A percentile compares a stretch with the other conserved stretches of the same genome.
phyloP scores from a whole-genome alignment of 2,888 invertebrate genomes.

The Drosophila maculinotata region DNA sequence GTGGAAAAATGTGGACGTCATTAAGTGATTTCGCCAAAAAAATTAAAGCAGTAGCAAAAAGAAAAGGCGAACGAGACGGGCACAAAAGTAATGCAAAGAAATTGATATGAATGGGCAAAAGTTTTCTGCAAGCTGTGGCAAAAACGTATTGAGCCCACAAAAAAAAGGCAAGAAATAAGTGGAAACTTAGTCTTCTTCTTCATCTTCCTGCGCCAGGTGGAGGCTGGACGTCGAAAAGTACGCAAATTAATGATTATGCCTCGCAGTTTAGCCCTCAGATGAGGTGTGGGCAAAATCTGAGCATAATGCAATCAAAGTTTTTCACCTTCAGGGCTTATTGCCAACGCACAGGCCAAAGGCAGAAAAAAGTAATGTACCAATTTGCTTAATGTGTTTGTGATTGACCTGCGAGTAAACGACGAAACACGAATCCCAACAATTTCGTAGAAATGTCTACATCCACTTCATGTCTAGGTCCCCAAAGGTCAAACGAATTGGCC shows the following conservation, averaged over 20 bases:
- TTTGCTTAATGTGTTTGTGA: conserved; percentile 73
- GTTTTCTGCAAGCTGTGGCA: conserved; percentile 65
- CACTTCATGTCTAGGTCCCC: conserved; percentile 18
- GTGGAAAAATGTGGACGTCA: conserved; percentile 41
- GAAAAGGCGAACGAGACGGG: conserved; percentile 16
- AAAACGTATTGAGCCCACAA: conserved; percentile 14
- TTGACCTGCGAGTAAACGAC: conserved; percentile 54
- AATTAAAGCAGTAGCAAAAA: neutral
- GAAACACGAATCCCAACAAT: conserved; percentile 10
- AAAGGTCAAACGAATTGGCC: conserved; percentile 33
- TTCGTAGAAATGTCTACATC: conserved; percentile 15
- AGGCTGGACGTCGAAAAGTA: conserved; percentile 44
- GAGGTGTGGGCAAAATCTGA: conserved; percentile 62
- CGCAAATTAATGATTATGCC: conserved; percentile 74
- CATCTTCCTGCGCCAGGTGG: conserved; percentile 51
- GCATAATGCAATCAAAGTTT: conserved; percentile 74
- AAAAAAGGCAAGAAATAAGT: conserved; percentile 37
- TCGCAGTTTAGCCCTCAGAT: conserved; percentile 29
- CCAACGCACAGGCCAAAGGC: conserved; percentile 30
- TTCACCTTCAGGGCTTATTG: conserved; percentile 58
- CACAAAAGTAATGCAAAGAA: conserved; percentile 62
- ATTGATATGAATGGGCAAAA: conserved; percentile 74
- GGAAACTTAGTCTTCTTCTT: conserved; percentile 30
- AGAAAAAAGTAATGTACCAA: conserved; percentile 60
- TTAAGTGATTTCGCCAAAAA: conserved; percentile 66